phyloP scores from a whole-genome alignment of 2,113 vertebrate genomes.

The Notiomystis cincta region DNA sequence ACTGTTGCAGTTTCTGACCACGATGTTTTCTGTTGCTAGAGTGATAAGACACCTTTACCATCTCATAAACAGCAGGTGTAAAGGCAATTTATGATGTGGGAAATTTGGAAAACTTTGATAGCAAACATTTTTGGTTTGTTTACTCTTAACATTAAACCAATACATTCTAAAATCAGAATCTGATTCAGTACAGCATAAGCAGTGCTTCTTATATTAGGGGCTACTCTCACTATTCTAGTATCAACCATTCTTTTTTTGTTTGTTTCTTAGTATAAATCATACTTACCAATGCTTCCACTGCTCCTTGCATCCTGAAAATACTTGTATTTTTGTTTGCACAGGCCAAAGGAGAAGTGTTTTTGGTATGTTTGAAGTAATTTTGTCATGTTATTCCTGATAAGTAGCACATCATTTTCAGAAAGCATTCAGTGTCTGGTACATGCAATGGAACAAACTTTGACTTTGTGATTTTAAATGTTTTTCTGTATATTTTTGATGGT shows the following conservation, averaged over 20 bases:
- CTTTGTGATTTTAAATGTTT: background rate
- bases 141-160: background rate
- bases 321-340: background rate
- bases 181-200: background rate
- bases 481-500: background rate
- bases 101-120: background rate
- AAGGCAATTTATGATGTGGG: background rate
- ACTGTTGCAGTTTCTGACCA: background rate
- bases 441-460: background rate
- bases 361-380: background rate
- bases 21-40: background rate
- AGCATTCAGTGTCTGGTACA: background rate
- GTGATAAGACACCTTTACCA: background rate
- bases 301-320: background rate
- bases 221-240: background rate
- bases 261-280: background rate
- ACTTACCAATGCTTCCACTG: background rate
- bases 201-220: background rate
- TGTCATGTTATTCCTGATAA: background rate
- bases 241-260: fast-evolving
- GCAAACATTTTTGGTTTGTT: background rate
- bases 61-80: background rate
- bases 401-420: background rate
- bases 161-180: background rate
- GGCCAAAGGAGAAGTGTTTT: background rate